Percentiles rank a stretch among this genome's conserved stretches.
Conservation (phyloP, 1,140 invertebrate species). For the Drosophila insularis region DNA sequence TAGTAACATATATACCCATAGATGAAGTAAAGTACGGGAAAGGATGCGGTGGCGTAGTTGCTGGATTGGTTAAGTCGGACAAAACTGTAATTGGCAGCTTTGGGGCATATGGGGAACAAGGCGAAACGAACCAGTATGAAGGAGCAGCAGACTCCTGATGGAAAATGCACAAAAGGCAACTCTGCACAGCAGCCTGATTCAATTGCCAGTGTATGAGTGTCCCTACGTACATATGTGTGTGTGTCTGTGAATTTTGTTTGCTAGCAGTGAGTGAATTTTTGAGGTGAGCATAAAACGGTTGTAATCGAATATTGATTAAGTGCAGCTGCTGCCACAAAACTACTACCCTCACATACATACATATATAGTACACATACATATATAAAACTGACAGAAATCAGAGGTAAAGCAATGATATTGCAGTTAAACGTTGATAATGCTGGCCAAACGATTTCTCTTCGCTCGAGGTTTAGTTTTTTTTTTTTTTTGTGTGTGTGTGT, state of each 20-base stretch:
- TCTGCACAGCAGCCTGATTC: conserved; percentile 55
- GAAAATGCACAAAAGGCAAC: conserved; percentile 44
- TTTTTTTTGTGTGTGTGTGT: conserved; percentile 21
- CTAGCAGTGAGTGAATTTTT: conserved; percentile 34
- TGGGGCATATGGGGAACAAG: conserved; percentile 35
- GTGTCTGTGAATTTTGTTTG: conserved; percentile 17
- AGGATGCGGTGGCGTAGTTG: not conserved
- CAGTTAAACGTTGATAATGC: conserved; percentile 77
- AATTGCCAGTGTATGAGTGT: conserved; percentile 57
- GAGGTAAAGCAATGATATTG: conserved; percentile 54
- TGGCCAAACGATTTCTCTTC: conserved; percentile 34
- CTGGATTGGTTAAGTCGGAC: conserved; percentile 7
- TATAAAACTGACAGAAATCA: conserved; percentile 19
- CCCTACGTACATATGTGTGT: conserved; percentile 20
- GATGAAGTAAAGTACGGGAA: not conserved
- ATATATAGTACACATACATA: not conserved
- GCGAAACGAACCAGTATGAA: conserved; percentile 22
- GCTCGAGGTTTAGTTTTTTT: not conserved
- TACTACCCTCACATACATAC: conserved; percentile 1
- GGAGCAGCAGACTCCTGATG: conserved; percentile 16
- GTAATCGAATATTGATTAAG: conserved; percentile 80
- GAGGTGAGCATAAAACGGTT: conserved; percentile 50
- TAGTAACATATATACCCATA: not conserved
- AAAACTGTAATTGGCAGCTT: conserved; percentile 53
- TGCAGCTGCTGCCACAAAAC: conserved; percentile 49